Base-by-base conservation (phyloP, 2,888 invertebrate genomes). In the Hetaerina titia region DNA sequence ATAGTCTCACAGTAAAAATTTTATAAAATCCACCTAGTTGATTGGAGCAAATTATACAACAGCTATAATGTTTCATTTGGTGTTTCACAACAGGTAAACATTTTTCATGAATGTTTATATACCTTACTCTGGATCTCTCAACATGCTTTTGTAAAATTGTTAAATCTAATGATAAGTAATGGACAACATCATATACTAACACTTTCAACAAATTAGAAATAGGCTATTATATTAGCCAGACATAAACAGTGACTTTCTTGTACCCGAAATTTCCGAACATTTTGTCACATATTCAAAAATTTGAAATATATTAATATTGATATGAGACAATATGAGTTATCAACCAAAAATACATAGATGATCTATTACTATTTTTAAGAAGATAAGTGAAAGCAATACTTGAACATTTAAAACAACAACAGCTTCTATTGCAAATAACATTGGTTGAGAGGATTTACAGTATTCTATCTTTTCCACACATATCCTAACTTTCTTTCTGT, bases 191-290 rank as follows among this genome's bases (percentile, higher is more conserved):
- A 92, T 45, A 69, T 92, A 69, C 92, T 69, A 58, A 89, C 56
- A 89, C 58, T 56, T 74, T 92, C 64, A 92, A 92, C 92, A 74
- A 92, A 92, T 57, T 92, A 69, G 69, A 92, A 69, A 69, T 81
- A 69, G 92, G 92, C 92, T 92, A 69, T 92, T 92, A 92, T 64
- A 69, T 92, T 69, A 92, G 92, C 92, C 92, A 92, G 92, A 92
- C 56, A 69, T 92, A 92, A 92, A 92, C 74, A 92, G 92, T 92
- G 69, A 92, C 92, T 69, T 92, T 92, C 31, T 92, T 69, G 56
- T 92, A 92, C 92, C 92, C 92, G 92, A 92, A 92, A 69, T 57
- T 92, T 92, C 92, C 92, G 92, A 92, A 92, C 92, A 92, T 92
- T 89, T 92, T 92, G 92, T 92, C 92, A 92, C 92, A 92, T 92